phyloP scores from a whole-genome alignment of 1,140 invertebrate species.

The Penaeus vannamei region DNA sequence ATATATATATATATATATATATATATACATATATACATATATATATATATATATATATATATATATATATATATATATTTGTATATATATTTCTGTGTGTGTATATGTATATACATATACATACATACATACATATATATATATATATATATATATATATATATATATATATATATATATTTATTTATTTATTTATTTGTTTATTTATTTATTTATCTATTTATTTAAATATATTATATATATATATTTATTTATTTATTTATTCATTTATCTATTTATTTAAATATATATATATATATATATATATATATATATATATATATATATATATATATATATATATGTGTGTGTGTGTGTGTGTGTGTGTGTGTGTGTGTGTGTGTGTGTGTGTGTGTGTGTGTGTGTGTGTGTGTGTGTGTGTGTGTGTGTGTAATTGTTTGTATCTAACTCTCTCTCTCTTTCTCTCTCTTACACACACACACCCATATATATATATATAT shows the following conservation, averaged over 20 bases:
- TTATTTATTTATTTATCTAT: too few relatives aligned
- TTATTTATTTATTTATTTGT: background rate
- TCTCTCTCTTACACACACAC: too few relatives aligned
- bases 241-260: too few relatives aligned
- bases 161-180: background rate
- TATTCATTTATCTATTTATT: too few relatives aligned
- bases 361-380: too few relatives aligned
- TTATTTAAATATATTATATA: too few relatives aligned
- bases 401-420: too few relatives aligned
- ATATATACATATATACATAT: slow-evolving; percentile 18
- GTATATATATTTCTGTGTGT: slow-evolving; percentile 16
- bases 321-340: background rate
- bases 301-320: background rate
- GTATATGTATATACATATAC: slow-evolving; percentile 3
- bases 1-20: slow-evolving; percentile 28
- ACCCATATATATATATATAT: too few relatives aligned
- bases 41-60: background rate
- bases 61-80: slow-evolving; percentile 24
- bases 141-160: slow-evolving; percentile 28
- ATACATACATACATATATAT: slow-evolving; percentile 20
- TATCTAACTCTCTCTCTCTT: too few relatives aligned
- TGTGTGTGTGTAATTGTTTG: too few relatives aligned
- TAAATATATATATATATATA: background rate
- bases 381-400: too few relatives aligned
- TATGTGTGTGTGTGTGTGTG: too few relatives aligned